Percentiles rank a stretch among this genome's conserved stretches.
Evolutionary conservation across 2,113 vertebrate genomes (phyloP).

Genomic region (zebrafish (Danio rerio)): GRCz12tu NC_133177.1:59921001-59921500

Average conservation of each 20-base stretch:
- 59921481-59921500: no score
- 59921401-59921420: no score
- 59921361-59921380: background rate
- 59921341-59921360: no score
- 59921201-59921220: background rate
- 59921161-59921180: constrained; percentile 1
- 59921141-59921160: background rate
- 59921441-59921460: no score
- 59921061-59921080: background rate
- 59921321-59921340: no score
- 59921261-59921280: no score
- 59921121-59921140: background rate
- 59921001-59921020: background rate
- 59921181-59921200: background rate
- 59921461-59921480: no score
- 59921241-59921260: background rate
- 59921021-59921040: background rate
- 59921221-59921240: background rate
- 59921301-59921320: no score
- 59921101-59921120: background rate
- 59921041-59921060: background rate
- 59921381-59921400: no score
- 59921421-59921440: no score
- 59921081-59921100: background rate
- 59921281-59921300: background rate